These are phyloP conservation scores for Aviceda subcristata DNA, from an alignment of 2,113 vertebrate species.

Conservation along the genomic window DNA sequence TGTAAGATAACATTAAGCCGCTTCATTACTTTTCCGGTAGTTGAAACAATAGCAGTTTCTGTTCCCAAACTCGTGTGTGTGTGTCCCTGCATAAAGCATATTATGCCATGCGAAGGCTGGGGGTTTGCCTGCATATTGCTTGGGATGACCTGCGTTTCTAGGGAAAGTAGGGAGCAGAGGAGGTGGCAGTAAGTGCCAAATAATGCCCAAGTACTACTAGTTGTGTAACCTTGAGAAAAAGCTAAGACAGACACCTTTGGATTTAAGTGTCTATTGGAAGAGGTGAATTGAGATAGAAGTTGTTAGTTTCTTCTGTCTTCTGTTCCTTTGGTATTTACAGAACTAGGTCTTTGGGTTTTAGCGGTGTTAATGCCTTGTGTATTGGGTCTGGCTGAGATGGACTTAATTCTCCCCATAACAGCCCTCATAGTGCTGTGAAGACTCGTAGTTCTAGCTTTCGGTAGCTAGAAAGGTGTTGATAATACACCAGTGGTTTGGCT, in stretches of 20 bases:
- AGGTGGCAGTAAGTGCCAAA: background rate
- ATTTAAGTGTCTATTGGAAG: background rate
- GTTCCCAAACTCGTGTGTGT: fast-evolving
- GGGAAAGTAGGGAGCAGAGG: background rate
- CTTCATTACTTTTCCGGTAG: background rate
- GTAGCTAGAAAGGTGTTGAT: too few species aligned
- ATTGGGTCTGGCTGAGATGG: too few species aligned
- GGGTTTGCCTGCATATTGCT: background rate
- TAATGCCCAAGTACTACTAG: background rate
- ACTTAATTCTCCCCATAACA: too few species aligned
- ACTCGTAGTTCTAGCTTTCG: too few species aligned
- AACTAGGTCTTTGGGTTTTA: background rate
- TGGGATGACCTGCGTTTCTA: background rate
- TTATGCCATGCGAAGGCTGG: fast-evolving
- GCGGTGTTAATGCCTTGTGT: background rate
- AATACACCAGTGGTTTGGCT: too few species aligned
- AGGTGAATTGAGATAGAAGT: background rate
- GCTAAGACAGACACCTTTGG: background rate
- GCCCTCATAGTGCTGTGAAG: too few species aligned
- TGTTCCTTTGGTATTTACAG: background rate
- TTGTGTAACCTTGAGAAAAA: background rate
- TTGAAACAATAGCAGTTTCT: background rate
- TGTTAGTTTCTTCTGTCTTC: background rate
- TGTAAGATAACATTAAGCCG: background rate
- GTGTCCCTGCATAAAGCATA: background rate